Evolutionary conservation across 2,113 vertebrate genomes (phyloP).

Genomic region (Melanocharis versteri): DNA sequence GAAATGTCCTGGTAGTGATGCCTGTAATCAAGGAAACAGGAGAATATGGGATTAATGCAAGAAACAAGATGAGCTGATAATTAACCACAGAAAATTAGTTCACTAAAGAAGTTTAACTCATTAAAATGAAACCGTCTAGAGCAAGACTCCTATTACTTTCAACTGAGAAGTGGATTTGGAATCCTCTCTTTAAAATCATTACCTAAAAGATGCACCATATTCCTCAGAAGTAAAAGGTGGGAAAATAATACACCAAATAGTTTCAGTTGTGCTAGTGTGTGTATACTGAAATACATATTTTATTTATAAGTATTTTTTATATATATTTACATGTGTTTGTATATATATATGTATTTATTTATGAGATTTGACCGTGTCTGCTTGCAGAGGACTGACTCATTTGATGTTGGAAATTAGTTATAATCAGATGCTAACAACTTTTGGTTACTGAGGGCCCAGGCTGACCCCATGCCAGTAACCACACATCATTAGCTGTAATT

Average conservation of each 20-base stretch:
- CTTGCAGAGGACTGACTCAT: neutral
- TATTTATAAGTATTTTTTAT: neutral
- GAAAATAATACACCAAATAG: neutral
- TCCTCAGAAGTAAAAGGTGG: neutral
- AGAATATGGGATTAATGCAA: neutral
- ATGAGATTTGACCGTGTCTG: neutral
- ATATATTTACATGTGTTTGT: neutral
- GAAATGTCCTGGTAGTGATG: constrained; percentile 9
- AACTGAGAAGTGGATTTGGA: neutral
- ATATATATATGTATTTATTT: neutral
- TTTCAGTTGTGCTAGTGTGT: neutral
- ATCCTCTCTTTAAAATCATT: neutral
- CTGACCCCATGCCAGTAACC: neutral
- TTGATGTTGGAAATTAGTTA: neutral
- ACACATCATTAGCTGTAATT: neutral
- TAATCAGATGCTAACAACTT: neutral
- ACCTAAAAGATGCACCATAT: neutral
- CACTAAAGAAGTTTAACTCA: neutral
- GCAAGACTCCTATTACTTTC: neutral
- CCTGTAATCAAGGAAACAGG: neutral
- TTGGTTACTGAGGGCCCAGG: neutral
- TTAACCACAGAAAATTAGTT: neutral
- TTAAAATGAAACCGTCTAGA: neutral
- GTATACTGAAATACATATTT: neutral
- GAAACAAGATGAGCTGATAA: neutral